Evolutionary conservation across 2,888 invertebrate genomes (phyloP).

Genomic region (Stenoptilia bipunctidactyla): DNA sequence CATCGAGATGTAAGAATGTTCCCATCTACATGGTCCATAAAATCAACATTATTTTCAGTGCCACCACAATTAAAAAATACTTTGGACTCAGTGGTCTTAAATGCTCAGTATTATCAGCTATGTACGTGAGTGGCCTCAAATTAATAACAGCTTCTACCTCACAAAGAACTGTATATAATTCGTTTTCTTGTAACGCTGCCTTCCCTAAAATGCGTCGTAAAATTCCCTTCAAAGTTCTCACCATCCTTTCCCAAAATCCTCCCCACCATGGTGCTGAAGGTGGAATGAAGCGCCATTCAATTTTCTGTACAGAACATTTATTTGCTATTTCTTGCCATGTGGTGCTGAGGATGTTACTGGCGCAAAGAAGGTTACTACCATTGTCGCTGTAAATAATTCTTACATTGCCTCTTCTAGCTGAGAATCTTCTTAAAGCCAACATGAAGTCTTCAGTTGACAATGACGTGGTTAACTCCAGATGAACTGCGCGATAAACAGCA

Average conservation of each 20-base stretch:
- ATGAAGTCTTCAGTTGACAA: background rate
- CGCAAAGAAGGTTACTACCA: too few relatives aligned
- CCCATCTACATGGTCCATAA: too few relatives aligned
- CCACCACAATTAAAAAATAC: too few relatives aligned
- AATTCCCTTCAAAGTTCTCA: background rate
- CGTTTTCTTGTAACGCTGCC: background rate
- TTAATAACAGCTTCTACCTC: background rate
- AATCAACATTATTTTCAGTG: too few relatives aligned
- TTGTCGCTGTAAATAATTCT: slow-evolving; percentile 3
- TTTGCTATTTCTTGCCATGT: slow-evolving; percentile 1
- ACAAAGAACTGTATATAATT: background rate
- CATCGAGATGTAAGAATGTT: too few relatives aligned
- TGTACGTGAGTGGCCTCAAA: too few relatives aligned
- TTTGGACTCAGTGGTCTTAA: too few relatives aligned
- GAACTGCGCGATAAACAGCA: too few relatives aligned
- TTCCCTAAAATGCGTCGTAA: background rate
- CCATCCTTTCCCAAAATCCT: slow-evolving; percentile 3
- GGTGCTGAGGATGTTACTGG: slow-evolving; percentile 2
- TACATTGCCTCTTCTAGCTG: slow-evolving; percentile 2
- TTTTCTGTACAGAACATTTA: background rate
- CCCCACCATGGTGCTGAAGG: slow-evolving; percentile 7
- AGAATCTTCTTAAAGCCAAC: slow-evolving; percentile 1
- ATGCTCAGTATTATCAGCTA: too few relatives aligned
- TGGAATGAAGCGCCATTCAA: slow-evolving; percentile 2
- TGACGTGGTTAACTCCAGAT: too few relatives aligned